phyloP scores from a whole-genome alignment of 2,797 vertebrate genomes.

The Neostethus bicornis region DNA sequence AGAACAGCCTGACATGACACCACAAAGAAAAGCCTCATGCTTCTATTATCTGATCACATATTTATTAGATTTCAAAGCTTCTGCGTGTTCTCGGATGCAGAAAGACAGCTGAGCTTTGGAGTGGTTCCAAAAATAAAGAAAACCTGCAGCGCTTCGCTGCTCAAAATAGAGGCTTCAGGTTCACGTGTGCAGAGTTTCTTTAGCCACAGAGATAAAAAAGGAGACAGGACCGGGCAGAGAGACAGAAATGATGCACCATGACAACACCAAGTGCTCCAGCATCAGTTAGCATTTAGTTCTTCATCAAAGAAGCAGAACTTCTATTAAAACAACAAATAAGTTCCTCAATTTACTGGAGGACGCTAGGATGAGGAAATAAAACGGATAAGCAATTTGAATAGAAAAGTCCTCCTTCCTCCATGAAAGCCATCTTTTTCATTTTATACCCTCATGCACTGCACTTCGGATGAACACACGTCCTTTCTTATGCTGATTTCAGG shows the following conservation, averaged over 20 bases:
- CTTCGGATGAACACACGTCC: conserved; percentile 53
- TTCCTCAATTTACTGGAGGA: conserved; percentile 3
- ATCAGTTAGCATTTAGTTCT: not conserved
- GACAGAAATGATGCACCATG: not conserved
- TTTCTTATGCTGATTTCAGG: conserved; percentile 35
- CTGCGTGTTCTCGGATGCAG: conserved; percentile 16
- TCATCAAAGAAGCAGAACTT: not conserved
- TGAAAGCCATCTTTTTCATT: conserved; percentile 1
- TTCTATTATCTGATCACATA: conserved; percentile 8
- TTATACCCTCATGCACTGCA: no score
- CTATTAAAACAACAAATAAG: not conserved
- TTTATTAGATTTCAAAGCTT: conserved; percentile 1
- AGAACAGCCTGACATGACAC: not conserved
- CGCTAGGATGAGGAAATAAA: not conserved
- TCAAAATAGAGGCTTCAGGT: conserved; percentile 24
- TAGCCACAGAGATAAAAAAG: conserved; percentile 43
- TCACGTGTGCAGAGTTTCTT: conserved; percentile 7
- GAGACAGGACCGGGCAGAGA: not conserved
- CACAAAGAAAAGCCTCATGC: conserved; percentile 1
- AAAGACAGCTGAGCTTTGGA: conserved; percentile 29
- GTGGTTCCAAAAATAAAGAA: conserved; percentile 59
- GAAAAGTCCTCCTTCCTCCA: not conserved
- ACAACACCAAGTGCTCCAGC: not conserved
- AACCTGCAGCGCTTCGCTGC: conserved; percentile 26
- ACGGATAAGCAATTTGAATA: conserved; percentile 1